Evolutionary conservation across 2,113 vertebrate genomes (phyloP).

Genomic region (Megaceryle torquata): DNA sequence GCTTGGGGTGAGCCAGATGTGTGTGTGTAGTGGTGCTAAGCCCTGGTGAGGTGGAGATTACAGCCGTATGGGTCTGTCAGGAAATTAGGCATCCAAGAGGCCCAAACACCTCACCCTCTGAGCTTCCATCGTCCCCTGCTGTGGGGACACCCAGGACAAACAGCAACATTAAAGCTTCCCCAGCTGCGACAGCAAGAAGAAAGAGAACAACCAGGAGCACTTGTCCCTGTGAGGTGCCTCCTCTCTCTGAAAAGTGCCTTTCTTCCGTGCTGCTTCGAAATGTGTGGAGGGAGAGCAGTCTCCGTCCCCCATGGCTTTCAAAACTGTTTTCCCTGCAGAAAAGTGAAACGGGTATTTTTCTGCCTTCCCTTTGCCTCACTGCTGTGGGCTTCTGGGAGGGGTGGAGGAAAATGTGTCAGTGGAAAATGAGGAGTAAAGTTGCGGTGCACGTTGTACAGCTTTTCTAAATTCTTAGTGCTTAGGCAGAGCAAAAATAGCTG

Average conservation of each 20-base stretch:
- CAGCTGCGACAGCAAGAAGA: not conserved
- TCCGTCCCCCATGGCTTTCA: fast-evolving
- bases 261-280: not conserved
- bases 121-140: not conserved
- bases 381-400: not conserved
- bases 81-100: not conserved
- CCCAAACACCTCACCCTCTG: not conserved
- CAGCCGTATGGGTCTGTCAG: not conserved
- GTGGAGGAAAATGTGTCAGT: not conserved
- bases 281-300: not conserved
- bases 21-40: not conserved
- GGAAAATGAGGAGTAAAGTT: not conserved
- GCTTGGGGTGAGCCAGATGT: not conserved
- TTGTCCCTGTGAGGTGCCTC: not conserved
- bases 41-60: not conserved
- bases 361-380: not conserved
- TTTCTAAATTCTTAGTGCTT: not conserved
- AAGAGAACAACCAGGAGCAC: not conserved
- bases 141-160: not conserved
- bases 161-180: not conserved
- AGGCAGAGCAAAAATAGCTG: not conserved
- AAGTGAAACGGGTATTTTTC: not conserved
- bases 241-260: not conserved
- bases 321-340: not conserved
- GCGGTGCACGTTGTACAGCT: not conserved